Base-by-base conservation (phyloP, 2,888 invertebrate species). In the Mimachlamys varia region DNA sequence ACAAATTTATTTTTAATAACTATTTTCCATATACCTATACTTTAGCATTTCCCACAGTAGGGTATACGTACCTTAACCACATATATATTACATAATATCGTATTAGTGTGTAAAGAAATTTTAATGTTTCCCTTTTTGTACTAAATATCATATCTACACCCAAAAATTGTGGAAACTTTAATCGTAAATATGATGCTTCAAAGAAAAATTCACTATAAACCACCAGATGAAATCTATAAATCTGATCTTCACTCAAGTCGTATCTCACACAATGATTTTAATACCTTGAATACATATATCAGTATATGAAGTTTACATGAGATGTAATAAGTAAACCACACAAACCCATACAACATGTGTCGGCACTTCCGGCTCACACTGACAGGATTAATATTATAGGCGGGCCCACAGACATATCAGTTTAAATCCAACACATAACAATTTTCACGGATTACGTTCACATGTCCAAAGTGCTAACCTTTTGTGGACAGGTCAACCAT, bases 241-340 rank as follows among this genome's bases (percentile, higher is more conserved):
- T 7, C 22, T 27, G 2, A 76, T 76, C 76, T 33, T 76, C 76
- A 33, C 27, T 76, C 76, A 76, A 76, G 76, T 76, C 76, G 33
- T 33, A 2, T 62, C 33, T 27, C 33, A 33, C 27, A 27, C 76
- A 76, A 76, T 33, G 76, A 76, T 76, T 76, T 76, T 76, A 33
- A 76, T 76, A 15, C 76, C 76, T 76, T 33, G 62, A 10, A 17
- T 76, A 76, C 62, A 76, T 76, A 76, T 76, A 76, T 76, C 76
- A 22, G 33, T 76, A 33, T 76, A 76, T 62, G 33, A 76, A 76
- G 33, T 76, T 12, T 27, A 76, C 76, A 76, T 76, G 13, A 76
- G 76, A 13, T 33, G 22, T 76, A 76, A 76, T 76, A 27, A 33
- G 27, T 76, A 76, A 76, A 76, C 27, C 27, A 33, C 76, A 76